phyloP scores from a whole-genome alignment of 1,140 invertebrate species.

The Euwallacea similis region DNA sequence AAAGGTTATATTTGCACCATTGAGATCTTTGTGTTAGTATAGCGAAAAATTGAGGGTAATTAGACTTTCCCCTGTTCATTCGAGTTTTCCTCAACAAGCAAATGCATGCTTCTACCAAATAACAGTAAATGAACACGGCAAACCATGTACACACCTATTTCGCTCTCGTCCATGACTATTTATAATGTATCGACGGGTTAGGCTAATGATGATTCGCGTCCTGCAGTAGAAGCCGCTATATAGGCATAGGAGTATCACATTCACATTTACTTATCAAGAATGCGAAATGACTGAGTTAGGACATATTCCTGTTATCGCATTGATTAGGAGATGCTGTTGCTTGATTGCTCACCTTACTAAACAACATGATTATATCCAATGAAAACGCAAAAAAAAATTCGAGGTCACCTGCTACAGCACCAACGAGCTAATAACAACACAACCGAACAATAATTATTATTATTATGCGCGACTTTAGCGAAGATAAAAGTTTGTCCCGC shows the following conservation, averaged over 20 bases:
- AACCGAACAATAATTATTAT: slow-evolving; percentile 14
- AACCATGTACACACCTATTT: slow-evolving; percentile 48
- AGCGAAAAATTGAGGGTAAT: slow-evolving; percentile 1
- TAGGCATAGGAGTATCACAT: background rate
- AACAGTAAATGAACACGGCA: slow-evolving; percentile 35
- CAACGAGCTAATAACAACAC: background rate
- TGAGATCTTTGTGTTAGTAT: background rate
- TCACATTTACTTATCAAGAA: slow-evolving; percentile 22
- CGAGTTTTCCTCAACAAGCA: background rate
- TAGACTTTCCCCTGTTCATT: too few relatives aligned
- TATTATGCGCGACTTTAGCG: slow-evolving; percentile 5
- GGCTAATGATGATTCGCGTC: slow-evolving; percentile 21
- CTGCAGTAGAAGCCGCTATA: background rate
- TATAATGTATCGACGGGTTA: slow-evolving; percentile 34
- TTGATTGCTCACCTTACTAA: slow-evolving; percentile 31
- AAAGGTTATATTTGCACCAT: too few relatives aligned
- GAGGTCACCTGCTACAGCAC: slow-evolving; percentile 22
- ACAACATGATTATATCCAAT: slow-evolving; percentile 34
- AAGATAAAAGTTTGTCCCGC: slow-evolving; percentile 3
- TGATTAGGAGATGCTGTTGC: slow-evolving; percentile 22
- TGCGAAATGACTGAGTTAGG: slow-evolving; percentile 8
- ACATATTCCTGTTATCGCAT: slow-evolving; percentile 26
- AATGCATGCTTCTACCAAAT: slow-evolving; percentile 18
- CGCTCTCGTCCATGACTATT: slow-evolving; percentile 47
- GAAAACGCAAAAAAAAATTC: slow-evolving; percentile 21